phyloP scores from a whole-genome alignment of 2,113 vertebrate genomes.

The Calyptomena viridis region DNA sequence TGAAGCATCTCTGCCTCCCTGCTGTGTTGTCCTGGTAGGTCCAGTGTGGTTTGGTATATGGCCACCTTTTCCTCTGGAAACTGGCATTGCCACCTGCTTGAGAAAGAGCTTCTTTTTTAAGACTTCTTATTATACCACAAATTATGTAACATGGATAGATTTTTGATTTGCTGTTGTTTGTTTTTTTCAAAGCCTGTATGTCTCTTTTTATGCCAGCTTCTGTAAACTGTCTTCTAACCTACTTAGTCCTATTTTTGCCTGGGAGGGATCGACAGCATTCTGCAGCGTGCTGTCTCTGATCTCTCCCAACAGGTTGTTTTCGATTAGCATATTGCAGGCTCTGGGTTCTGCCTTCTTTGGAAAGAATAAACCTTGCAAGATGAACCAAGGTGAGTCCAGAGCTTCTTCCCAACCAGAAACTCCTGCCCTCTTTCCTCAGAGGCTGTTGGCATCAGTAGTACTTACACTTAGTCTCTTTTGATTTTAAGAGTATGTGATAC shows the following conservation, averaged over 20 bases:
- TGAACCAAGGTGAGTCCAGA: not conserved
- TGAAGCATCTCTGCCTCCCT: not conserved
- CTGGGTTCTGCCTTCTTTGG: not conserved
- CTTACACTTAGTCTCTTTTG: not conserved
- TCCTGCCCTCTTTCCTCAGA: not conserved
- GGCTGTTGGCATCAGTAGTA: not conserved
- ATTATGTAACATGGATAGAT: not conserved
- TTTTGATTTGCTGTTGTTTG: not conserved
- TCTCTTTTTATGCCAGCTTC: not conserved
- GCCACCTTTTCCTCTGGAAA: not conserved
- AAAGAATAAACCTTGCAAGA: not conserved
- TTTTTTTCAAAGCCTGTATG: not conserved
- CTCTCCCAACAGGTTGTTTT: not conserved
- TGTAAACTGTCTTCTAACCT: not conserved
- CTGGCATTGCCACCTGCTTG: not conserved
- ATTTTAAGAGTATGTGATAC: not conserved
- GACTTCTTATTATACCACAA: not conserved
- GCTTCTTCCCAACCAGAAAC: not conserved
- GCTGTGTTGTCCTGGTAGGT: not conserved
- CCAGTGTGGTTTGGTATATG: not conserved
- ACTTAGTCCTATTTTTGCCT: constrained; percentile 20
- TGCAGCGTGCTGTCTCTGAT: not conserved
- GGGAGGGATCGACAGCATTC: not conserved
- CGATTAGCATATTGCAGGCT: not conserved
- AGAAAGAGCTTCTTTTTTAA: not conserved